These are phyloP conservation scores for Saccopteryx leptura DNA, from an alignment of 2,113 vertebrate species.

Conservation along the genomic window DNA sequence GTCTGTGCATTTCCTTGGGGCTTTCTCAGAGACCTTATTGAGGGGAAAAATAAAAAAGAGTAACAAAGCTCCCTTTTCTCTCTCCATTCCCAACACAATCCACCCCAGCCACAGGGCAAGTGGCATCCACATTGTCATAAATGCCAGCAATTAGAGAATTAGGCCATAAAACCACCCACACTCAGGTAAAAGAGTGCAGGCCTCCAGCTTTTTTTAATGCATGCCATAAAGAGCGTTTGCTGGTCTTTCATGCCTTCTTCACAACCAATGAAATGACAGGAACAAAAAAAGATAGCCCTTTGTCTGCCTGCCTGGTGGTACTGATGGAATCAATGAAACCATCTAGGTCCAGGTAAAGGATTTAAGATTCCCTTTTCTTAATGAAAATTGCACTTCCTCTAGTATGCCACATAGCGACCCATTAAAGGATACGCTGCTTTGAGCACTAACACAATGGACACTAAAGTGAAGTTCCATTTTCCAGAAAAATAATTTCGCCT, in stretches of 20 bases:
- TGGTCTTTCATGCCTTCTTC: conserved; percentile 68
- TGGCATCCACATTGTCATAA: conserved; percentile 80
- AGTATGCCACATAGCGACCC: neutral
- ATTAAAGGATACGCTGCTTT: neutral
- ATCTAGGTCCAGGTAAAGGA: conserved; percentile 39
- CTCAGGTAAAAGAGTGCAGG: conserved; percentile 77
- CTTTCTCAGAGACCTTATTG: conserved; percentile 15
- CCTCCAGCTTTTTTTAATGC: conserved; percentile 76
- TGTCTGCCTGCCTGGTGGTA: conserved; percentile 38
- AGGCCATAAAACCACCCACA: conserved; percentile 85
- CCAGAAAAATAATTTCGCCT: conserved; percentile 14
- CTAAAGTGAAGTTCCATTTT: neutral
- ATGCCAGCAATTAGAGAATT: conserved; percentile 82
- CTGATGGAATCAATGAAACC: conserved; percentile 54
- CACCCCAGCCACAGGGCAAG: conserved; percentile 71
- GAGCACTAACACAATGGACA: neutral
- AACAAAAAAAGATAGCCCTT: conserved; percentile 65
- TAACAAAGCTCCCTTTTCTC: conserved; percentile 75
- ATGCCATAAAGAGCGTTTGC: conserved; percentile 74
- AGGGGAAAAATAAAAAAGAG: conserved; percentile 71
- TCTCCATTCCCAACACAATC: conserved; percentile 72
- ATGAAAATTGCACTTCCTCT: neutral
- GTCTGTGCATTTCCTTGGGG: conserved; percentile 45
- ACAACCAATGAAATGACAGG: conserved; percentile 69
- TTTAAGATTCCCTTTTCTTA: conserved; percentile 1